Base-by-base conservation (phyloP, 2,113 vertebrate genomes). In the Dinomys branickii region DNA sequence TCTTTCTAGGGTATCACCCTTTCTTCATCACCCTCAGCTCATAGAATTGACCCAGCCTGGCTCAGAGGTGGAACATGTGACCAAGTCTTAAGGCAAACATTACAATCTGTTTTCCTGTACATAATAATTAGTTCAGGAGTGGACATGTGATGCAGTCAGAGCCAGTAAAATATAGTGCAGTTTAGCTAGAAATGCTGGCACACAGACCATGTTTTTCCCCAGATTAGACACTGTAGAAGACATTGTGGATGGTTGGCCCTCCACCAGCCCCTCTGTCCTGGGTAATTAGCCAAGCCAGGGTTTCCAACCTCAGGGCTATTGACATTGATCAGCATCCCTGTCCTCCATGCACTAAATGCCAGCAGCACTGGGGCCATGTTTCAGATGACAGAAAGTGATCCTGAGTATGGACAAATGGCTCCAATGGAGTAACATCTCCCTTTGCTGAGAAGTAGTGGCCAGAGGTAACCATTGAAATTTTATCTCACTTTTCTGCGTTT, bases 181-280 rank as follows among this genome's bases (percentile, higher is more conserved):
- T 80, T 88, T 87, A 85, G 28, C 61, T 94, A 82, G 85, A 90
- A 87, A 88, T 81, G 2, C 44, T 92, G 63, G 19, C 16, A 59
- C 35, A 69, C 41, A 69, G 17, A 75, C 35, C 24, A 41, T 28
- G n/a, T 71, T 58, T 63, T n/a, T 90, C 35, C 41, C 11, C 44
- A 65, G 63, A 56, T 2, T n/a, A 59, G 81, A 78, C 41, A 54
- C 1, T 47, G 19, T 28, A 59, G 69, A 94, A 92, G 41, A 75
- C 22, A 59, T 28, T 33, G 9, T n/a, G 17, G n/a, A 50, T 82
- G 58, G 24, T 47, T 93, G 84, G 56, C 22, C 50, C n/a, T 56
- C 13, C 8, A 58, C n/a, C 20, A 41, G 24, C 33, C 67, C 86
- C 33, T 50, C 30, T 17, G n/a, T 19, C 38, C 44, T 63, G 44